Evolutionary conservation across 1,140 invertebrate species (phyloP).

Genomic region (Antheraea pernyi): DNA sequence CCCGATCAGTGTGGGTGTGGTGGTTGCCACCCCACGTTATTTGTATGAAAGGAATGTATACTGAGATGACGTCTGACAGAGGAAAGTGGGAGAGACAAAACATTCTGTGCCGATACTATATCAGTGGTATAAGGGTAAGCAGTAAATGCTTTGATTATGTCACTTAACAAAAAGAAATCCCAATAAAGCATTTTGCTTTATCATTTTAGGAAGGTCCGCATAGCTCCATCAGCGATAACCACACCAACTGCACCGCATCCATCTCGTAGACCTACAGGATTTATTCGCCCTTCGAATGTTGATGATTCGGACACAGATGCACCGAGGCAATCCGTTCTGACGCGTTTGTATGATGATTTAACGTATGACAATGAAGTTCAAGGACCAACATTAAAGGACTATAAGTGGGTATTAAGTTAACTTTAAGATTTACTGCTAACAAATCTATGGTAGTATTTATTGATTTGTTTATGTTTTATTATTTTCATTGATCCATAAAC

Average conservation of each 20-base stretch:
- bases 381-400: constrained; percentile 52
- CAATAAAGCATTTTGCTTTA: constrained; percentile 10
- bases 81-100: no score
- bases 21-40: no score
- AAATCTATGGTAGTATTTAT: neutral
- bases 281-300: constrained; percentile 16
- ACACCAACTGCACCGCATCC: constrained; percentile 20
- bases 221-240: constrained; percentile 35
- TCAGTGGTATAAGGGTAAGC: no score
- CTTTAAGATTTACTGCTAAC: neutral
- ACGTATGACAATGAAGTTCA: constrained; percentile 23
- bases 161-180: no score
- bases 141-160: no score
- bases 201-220: constrained; percentile 49
- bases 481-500: no score
- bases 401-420: constrained; percentile 31
- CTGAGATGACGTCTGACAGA: no score
- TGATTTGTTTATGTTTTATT: no score
- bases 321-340: constrained; percentile 36
- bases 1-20: no score
- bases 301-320: constrained; percentile 36
- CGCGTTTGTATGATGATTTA: constrained; percentile 43
- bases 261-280: constrained; percentile 36
- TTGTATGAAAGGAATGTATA: no score
- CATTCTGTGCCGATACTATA: no score